Conservation (phyloP, 2,888 invertebrate species). For the Hemistola chrysoprasaria region DNA sequence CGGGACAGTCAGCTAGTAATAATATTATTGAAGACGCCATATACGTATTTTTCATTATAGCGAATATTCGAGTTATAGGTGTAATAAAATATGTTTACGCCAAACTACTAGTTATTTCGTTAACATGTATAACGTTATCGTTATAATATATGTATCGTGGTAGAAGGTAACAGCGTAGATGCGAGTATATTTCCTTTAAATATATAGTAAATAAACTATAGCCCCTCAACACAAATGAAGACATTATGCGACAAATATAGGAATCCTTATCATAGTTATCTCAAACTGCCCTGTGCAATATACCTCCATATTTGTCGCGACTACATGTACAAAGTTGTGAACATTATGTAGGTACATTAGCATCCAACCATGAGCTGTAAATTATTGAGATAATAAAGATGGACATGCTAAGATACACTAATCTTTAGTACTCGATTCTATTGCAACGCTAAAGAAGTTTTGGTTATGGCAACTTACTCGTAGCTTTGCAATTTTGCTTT, state of each 20-base stretch:
- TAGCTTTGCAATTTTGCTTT: constrained; percentile 8
- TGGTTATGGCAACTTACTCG: no score
- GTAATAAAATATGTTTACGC: no score
- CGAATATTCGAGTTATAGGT: no score
- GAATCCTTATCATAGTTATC: constrained; percentile 17
- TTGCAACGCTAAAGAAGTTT: constrained; percentile 21
- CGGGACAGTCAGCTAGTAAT: no score
- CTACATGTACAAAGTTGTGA: constrained; percentile 17
- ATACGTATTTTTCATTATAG: no score
- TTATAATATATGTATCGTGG: no score
- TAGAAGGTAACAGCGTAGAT: no score
- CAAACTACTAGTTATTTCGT: no score
- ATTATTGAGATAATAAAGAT: constrained; percentile 23
- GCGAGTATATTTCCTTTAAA: no score
- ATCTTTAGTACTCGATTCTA: constrained; percentile 21
- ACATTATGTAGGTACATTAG: constrained; percentile 21
- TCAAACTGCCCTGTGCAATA: constrained; percentile 15
- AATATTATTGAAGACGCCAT: no score
- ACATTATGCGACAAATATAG: constrained; percentile 16
- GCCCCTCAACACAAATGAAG: constrained; percentile 12
- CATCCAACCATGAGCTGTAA: constrained; percentile 15
- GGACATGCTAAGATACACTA: constrained; percentile 19
- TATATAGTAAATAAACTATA: background rate
- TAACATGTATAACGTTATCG: no score
- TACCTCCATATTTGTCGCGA: constrained; percentile 13